phyloP scores from a whole-genome alignment of 2,888 invertebrate genomes.

The Volucella inanis region DNA sequence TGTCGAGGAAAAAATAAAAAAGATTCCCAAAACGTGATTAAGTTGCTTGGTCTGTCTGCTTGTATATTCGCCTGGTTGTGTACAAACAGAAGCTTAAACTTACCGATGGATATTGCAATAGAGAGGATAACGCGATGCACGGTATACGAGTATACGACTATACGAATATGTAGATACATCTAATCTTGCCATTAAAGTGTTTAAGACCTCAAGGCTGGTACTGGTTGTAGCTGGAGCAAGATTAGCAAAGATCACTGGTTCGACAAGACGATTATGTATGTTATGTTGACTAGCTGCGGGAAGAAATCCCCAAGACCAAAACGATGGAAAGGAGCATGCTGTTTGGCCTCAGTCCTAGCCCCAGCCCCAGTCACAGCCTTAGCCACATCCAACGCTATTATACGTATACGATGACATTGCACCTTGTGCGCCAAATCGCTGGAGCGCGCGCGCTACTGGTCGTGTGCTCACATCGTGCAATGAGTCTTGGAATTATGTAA shows the following conservation, averaged over 20 bases:
- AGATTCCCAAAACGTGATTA: constrained; percentile 59
- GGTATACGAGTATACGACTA: background rate
- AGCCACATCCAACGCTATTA: too few species aligned
- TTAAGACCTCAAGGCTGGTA: constrained; percentile 32
- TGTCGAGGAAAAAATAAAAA: background rate
- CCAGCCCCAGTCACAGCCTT: too few species aligned
- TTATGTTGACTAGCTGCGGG: background rate
- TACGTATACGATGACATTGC: constrained; percentile 48
- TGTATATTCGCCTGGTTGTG: background rate
- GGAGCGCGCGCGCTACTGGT: constrained; percentile 38
- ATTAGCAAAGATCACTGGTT: constrained; percentile 65
- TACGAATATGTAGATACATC: constrained; percentile 15
- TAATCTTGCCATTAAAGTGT: constrained; percentile 46
- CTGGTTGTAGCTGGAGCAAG: constrained; percentile 50
- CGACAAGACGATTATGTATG: constrained; percentile 58
- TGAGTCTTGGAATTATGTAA: constrained; percentile 36
- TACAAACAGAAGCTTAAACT: constrained; percentile 53
- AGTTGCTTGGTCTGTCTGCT: constrained; percentile 38
- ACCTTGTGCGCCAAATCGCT: constrained; percentile 41
- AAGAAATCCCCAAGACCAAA: background rate
- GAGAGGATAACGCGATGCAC: constrained; percentile 52
- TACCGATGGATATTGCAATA: constrained; percentile 23
- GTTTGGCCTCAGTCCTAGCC: too few species aligned
- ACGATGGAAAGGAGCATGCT: constrained; percentile 29
- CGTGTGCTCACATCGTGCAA: constrained; percentile 46